Evolutionary conservation across 2,797 vertebrate genomes (phyloP).

Genomic region (Phalloptychus januarius): DNA sequence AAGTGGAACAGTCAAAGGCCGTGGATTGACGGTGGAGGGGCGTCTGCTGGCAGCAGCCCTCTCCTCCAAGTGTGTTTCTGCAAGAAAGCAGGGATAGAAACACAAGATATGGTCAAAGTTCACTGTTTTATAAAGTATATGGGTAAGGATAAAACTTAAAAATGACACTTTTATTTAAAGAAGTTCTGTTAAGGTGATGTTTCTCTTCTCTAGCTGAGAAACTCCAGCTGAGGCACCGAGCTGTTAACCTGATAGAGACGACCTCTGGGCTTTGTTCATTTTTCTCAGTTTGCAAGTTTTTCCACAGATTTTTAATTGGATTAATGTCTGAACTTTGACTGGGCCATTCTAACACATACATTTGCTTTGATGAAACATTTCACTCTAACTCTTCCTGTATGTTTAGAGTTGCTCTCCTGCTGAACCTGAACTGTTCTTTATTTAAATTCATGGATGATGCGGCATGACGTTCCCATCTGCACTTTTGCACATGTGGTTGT

Average conservation of each 20-base stretch:
- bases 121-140: not conserved
- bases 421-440: not conserved
- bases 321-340: not conserved
- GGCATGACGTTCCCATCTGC: not conserved
- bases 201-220: not conserved
- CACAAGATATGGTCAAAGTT: not conserved
- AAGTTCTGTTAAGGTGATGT: not conserved
- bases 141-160: not conserved
- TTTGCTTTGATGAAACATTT: not conserved
- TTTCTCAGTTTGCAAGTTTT: not conserved
- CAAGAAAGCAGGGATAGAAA: not conserved
- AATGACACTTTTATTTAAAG: not conserved
- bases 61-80: slow-evolving; percentile 55
- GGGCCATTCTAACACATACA: not conserved
- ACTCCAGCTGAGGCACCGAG: too few relatives aligned
- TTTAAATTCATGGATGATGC: not conserved
- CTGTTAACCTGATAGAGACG: not conserved
- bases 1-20: slow-evolving; percentile 38
- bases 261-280: not conserved
- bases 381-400: not conserved
- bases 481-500: not conserved
- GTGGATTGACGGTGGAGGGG: slow-evolving; percentile 25
- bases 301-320: not conserved
- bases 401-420: not conserved
- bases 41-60: slow-evolving; percentile 32